phyloP scores from a whole-genome alignment of 1,140 invertebrate species.

The Ips typographus region DNA sequence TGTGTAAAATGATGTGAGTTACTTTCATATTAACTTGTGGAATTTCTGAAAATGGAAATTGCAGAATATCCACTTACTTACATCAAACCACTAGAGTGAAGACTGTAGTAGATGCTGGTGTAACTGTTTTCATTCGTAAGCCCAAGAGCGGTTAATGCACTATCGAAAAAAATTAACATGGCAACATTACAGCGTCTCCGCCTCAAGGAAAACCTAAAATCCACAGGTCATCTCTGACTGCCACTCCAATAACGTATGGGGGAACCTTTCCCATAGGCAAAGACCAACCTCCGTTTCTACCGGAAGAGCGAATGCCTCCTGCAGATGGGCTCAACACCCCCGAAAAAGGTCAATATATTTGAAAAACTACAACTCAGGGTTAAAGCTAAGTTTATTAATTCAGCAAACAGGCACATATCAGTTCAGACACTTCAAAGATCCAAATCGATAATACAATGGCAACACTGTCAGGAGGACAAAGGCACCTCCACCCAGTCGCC shows the following conservation, averaged over 20 bases:
- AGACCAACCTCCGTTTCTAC: slow-evolving; percentile 19
- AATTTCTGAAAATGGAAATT: background rate
- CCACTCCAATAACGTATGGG: slow-evolving; percentile 24
- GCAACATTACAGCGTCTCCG: slow-evolving; percentile 4
- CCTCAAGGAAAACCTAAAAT: slow-evolving; percentile 2
- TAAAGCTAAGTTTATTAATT: background rate
- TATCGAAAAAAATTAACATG: background rate
- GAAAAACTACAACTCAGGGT: background rate
- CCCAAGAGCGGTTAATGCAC: background rate
- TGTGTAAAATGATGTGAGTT: slow-evolving; percentile 30
- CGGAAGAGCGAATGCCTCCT: slow-evolving; percentile 15
- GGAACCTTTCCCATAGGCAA: slow-evolving; percentile 31
- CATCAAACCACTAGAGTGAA: slow-evolving; percentile 17
- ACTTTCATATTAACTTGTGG: background rate
- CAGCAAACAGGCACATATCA: background rate
- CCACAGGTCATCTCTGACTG: slow-evolving; percentile 7
- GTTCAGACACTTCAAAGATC: background rate
- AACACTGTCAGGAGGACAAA: background rate
- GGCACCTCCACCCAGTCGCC: slow-evolving; percentile 8
- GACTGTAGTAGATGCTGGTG: slow-evolving; percentile 22
- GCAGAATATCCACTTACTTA: slow-evolving; percentile 20
- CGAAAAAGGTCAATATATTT: background rate
- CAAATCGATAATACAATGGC: background rate
- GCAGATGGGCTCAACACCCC: background rate
- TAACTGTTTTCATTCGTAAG: slow-evolving; percentile 27